Evolutionary conservation across 2,888 invertebrate genomes (phyloP).

Genomic region (Ochropleura leucogaster): DNA sequence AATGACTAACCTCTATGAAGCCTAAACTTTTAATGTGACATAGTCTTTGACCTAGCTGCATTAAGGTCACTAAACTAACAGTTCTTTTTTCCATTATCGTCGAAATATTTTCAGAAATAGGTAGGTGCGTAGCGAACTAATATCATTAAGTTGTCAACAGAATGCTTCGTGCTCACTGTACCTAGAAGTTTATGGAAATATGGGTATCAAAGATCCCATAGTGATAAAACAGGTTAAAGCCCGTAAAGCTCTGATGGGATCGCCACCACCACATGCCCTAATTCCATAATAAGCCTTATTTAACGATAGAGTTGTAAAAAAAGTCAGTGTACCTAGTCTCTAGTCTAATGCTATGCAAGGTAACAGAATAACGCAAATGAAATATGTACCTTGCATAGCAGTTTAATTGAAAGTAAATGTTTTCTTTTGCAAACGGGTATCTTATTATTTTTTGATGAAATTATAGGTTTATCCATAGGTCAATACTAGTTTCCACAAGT

Average conservation of each 20-base stretch:
- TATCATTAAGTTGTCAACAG: conserved; percentile 45
- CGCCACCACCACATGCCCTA: conserved; percentile 24
- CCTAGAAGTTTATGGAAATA: conserved; percentile 16
- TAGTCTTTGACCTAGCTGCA: conserved; percentile 16
- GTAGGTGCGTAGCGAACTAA: conserved; percentile 6
- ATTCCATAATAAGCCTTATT: conserved; percentile 11
- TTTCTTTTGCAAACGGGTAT: neutral
- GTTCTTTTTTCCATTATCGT: conserved; percentile 14
- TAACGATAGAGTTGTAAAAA: neutral
- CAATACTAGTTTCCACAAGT: conserved; percentile 12
- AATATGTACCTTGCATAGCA: too few species aligned
- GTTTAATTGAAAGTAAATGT: neutral
- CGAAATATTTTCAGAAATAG: conserved; percentile 16
- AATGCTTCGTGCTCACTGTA: conserved; percentile 32
- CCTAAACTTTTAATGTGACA: neutral
- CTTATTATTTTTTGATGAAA: neutral
- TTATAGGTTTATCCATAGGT: neutral
- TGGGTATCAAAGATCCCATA: conserved; percentile 36
- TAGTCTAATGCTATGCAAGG: neutral
- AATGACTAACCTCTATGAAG: neutral
- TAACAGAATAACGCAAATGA: neutral
- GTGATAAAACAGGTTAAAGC: conserved; percentile 40
- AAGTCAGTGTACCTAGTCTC: neutral
- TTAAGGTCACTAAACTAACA: conserved; percentile 22
- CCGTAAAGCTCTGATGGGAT: conserved; percentile 19